phyloP scores from a whole-genome alignment of 2,888 invertebrate genomes.

The Lottia gigantea region DNA sequence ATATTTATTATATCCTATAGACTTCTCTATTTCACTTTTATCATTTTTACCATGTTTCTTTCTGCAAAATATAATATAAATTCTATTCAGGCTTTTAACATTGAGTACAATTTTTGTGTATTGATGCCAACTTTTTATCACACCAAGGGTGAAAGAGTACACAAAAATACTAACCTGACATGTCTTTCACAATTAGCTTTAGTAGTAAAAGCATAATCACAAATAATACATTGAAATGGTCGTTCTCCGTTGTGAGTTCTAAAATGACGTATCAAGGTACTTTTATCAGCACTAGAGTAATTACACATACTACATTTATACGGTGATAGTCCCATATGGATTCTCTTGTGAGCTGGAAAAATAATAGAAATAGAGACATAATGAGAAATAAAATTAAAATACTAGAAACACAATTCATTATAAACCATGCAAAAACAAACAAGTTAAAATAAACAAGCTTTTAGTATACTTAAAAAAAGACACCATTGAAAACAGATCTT shows the following conservation, averaged over 20 bases:
- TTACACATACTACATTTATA: slow-evolving; percentile 95
- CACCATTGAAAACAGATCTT: no score
- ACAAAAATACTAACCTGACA: slow-evolving; percentile 70
- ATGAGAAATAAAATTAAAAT: no score
- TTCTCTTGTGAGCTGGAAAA: slow-evolving; percentile 63
- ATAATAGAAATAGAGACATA: not conserved
- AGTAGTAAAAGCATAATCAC: slow-evolving; percentile 95
- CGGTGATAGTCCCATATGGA: slow-evolving; percentile 82
- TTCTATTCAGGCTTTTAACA: no score
- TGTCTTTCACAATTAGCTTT: slow-evolving; percentile 97
- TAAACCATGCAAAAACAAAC: no score
- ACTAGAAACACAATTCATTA: no score
- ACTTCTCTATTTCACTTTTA: slow-evolving; percentile 87
- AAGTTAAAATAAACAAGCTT: no score
- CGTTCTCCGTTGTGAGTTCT: slow-evolving; percentile 94
- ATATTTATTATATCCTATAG: slow-evolving; percentile 72
- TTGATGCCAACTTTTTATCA: no score
- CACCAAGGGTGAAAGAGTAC: no score
- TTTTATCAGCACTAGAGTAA: slow-evolving; percentile 89
- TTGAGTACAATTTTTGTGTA: not conserved
- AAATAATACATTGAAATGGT: slow-evolving; percentile 93
- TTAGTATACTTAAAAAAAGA: no score
- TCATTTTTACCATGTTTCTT: slow-evolving; percentile 89
- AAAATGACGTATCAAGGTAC: slow-evolving; percentile 90
- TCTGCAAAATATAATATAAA: slow-evolving; percentile 63